Conservation (phyloP, 2,113 vertebrate species). For the Apteryx mantelli region DNA sequence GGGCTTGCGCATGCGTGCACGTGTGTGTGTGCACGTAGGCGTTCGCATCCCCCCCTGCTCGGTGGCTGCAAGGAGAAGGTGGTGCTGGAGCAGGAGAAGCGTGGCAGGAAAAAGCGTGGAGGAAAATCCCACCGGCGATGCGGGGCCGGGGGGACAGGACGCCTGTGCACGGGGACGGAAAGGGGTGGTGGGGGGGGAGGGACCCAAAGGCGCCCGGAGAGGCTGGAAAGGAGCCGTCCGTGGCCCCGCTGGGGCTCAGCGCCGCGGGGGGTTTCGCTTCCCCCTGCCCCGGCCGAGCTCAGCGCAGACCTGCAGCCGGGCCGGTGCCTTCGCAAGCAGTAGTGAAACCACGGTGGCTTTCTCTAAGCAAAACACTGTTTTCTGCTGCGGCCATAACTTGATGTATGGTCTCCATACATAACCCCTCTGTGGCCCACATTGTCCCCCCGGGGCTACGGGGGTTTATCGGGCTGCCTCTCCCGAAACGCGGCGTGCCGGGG, state of each 20-base stretch:
- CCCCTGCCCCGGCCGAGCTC: accelerated
- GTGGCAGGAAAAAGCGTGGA: not conserved
- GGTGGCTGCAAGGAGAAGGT: not conserved
- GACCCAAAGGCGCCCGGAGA: no score
- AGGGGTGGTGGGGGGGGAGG: no score
- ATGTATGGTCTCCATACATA: accelerated
- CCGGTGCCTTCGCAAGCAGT: accelerated
- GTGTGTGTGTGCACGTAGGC: accelerated
- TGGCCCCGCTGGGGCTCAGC: no score
- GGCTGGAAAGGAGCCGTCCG: not conserved
- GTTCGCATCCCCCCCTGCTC: accelerated
- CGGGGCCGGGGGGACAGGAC: not conserved
- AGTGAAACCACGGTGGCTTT: accelerated
- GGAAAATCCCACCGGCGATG: not conserved
- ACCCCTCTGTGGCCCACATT: not conserved
- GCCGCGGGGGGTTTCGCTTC: not conserved
- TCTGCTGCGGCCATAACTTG: not conserved
- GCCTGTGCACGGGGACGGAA: accelerated
- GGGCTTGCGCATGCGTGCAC: not conserved
- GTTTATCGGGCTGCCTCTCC: not conserved
- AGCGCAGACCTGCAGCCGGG: not conserved
- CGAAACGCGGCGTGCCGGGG: accelerated
- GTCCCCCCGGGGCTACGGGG: accelerated
- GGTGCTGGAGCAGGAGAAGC: not conserved
- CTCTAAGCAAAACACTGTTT: accelerated